Conservation (phyloP, 2,888 invertebrate genomes). For the Trypoxylon attenuatum region DNA sequence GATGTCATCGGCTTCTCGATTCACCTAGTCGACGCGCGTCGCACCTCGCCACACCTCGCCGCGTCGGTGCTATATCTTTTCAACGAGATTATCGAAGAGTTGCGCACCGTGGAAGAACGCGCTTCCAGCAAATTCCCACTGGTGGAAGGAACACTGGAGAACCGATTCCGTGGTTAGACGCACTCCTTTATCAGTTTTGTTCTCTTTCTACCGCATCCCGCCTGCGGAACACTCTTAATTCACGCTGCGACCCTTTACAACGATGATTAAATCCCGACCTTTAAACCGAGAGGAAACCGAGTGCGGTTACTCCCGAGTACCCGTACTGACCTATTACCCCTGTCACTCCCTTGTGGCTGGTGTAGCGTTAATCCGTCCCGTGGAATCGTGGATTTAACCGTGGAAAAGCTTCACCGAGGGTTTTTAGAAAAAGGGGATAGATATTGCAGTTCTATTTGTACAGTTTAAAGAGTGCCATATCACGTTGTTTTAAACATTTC, state of each 20-base stretch:
- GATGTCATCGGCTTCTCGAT: slow-evolving; percentile 56
- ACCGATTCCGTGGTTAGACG: slow-evolving; percentile 35
- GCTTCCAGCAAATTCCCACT: background rate
- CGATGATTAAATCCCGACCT: slow-evolving; percentile 66
- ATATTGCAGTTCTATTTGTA: no score
- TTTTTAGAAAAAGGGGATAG: no score
- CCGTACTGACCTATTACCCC: background rate
- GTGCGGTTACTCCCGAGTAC: no score
- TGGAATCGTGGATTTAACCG: no score
- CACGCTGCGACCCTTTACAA: slow-evolving; percentile 63
- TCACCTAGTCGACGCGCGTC: slow-evolving; percentile 30
- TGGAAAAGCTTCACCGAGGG: no score
- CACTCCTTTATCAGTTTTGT: slow-evolving; percentile 11
- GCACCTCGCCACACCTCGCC: no score
- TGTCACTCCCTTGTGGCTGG: background rate
- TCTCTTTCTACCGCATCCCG: slow-evolving; percentile 6
- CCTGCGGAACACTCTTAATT: slow-evolving; percentile 52
- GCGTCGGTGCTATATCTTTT: no score
- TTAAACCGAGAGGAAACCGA: slow-evolving; percentile 56
- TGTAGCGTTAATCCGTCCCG: no score
- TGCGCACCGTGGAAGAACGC: slow-evolving; percentile 4
- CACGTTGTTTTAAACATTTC: no score
- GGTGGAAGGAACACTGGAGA: slow-evolving; percentile 9
- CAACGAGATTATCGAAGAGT: slow-evolving; percentile 51
- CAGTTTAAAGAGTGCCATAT: no score